Percentiles rank a stretch among this genome's conserved stretches.
phyloP scores from a whole-genome alignment of 2,797 vertebrate species.

The Gephyroberyx darwinii region DNA sequence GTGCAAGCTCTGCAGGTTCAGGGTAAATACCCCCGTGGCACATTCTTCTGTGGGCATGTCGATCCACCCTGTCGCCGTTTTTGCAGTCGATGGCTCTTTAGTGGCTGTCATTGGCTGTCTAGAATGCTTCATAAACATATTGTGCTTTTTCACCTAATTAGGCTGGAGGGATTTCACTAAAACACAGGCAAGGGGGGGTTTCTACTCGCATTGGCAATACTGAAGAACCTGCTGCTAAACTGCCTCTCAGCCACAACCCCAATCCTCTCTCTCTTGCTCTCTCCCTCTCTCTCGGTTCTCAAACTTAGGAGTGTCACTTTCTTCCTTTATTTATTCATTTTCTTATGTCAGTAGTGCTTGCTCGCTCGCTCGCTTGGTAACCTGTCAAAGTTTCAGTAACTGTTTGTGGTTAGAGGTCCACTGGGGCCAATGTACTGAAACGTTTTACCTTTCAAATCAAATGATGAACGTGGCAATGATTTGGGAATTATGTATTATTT shows the following conservation, averaged over 20 bases:
- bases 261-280: background rate
- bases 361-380: background rate
- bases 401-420: slow-evolving; percentile 31
- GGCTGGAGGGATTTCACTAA: slow-evolving; percentile 81
- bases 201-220: slow-evolving; percentile 16
- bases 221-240: slow-evolving; percentile 30
- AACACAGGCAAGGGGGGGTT: slow-evolving; percentile 35
- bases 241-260: slow-evolving; percentile 4
- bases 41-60: slow-evolving; percentile 66
- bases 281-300: slow-evolving; percentile 10
- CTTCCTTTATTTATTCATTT: background rate
- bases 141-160: slow-evolving; percentile 84
- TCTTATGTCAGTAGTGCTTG: slow-evolving; percentile 10
- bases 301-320: slow-evolving; percentile 20
- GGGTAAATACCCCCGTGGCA: slow-evolving; percentile 75
- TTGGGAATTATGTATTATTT: slow-evolving; percentile 20
- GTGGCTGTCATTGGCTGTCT: slow-evolving; percentile 75
- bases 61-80: slow-evolving; percentile 72
- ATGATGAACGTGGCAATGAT: background rate
- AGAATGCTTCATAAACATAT: slow-evolving; percentile 81
- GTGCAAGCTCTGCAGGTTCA: slow-evolving; percentile 76
- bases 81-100: slow-evolving; percentile 79
- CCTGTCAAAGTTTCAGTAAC: slow-evolving; percentile 10
- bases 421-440: slow-evolving; percentile 30
- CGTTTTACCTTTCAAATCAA: slow-evolving; percentile 37